These are phyloP conservation scores for Oophaga pumilio DNA, from an alignment of 2,113 vertebrate species.

Conservation along the genomic window DNA sequence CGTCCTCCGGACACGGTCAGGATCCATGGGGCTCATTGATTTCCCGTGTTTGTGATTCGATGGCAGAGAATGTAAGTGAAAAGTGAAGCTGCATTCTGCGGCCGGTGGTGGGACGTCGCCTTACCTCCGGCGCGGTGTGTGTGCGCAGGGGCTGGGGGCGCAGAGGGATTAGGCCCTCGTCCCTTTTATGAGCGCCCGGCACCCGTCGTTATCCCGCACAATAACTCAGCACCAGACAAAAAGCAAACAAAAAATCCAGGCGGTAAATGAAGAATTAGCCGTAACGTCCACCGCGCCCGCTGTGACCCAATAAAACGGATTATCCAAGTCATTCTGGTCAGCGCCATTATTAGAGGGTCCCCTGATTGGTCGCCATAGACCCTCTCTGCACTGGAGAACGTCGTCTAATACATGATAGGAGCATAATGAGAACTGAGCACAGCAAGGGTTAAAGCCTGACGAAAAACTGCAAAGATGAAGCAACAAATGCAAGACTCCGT, in stretches of 20 bases:
- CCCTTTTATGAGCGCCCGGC: background rate
- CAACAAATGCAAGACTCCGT: too few relatives aligned
- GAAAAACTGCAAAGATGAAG: too few relatives aligned
- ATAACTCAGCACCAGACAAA: slow-evolving; percentile 10
- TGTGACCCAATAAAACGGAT: slow-evolving; percentile 24
- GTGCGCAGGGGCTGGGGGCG: background rate
- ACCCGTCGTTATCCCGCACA: background rate
- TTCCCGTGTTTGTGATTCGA: background rate
- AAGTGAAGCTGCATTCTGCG: too few relatives aligned
- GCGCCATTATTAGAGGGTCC: slow-evolving; percentile 15
- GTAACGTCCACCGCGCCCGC: slow-evolving; percentile 11
- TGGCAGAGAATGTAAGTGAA: too few relatives aligned
- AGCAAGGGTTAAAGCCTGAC: background rate
- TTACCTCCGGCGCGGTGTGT: background rate
- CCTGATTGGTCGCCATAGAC: background rate
- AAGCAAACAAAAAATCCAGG: background rate
- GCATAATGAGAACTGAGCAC: background rate
- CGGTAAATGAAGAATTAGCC: slow-evolving; percentile 30
- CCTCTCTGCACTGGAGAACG: background rate
- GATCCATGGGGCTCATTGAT: background rate
- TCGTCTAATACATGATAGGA: background rate
- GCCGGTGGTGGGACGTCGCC: too few relatives aligned
- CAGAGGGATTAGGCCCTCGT: background rate
- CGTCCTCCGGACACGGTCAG: background rate
- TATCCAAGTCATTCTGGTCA: slow-evolving; percentile 13